A percentile compares a stretch with the other conserved stretches of the same genome.
Conservation (phyloP, 2,113 vertebrate species). For the Urocynchramus pylzowi region DNA sequence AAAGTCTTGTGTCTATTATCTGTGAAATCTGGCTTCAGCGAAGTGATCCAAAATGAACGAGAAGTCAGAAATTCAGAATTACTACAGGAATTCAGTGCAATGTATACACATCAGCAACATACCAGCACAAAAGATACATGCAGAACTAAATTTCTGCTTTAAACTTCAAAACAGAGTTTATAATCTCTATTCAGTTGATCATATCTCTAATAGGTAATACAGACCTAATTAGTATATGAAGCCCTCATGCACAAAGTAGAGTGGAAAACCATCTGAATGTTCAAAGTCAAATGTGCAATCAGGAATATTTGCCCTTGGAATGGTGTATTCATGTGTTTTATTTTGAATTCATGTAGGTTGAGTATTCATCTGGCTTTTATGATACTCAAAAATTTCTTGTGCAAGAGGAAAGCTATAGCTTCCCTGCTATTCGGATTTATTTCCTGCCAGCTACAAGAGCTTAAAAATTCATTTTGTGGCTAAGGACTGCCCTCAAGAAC, state of each 20-base stretch:
- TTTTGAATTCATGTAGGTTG: background rate
- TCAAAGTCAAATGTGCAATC: background rate
- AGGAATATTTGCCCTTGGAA: background rate
- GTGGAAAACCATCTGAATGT: background rate
- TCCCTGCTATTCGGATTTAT: background rate
- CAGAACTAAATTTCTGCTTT: background rate
- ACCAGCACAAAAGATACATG: background rate
- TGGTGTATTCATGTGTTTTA: background rate
- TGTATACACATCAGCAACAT: background rate
- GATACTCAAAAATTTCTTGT: background rate
- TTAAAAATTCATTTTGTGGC: background rate
- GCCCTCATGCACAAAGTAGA: background rate
- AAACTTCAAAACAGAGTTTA: background rate
- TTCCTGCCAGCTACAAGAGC: background rate
- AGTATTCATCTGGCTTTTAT: background rate
- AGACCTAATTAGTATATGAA: background rate
- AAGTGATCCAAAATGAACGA: background rate
- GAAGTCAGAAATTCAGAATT: background rate
- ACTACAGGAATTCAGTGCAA: background rate
- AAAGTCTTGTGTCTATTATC: background rate
- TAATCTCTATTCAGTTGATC: background rate
- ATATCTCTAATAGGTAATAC: background rate
- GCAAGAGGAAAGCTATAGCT: background rate
- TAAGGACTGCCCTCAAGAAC: background rate
- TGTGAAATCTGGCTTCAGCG: background rate